phyloP scores from a whole-genome alignment of 2,888 invertebrate genomes.

The Malachius bipustulatus region DNA sequence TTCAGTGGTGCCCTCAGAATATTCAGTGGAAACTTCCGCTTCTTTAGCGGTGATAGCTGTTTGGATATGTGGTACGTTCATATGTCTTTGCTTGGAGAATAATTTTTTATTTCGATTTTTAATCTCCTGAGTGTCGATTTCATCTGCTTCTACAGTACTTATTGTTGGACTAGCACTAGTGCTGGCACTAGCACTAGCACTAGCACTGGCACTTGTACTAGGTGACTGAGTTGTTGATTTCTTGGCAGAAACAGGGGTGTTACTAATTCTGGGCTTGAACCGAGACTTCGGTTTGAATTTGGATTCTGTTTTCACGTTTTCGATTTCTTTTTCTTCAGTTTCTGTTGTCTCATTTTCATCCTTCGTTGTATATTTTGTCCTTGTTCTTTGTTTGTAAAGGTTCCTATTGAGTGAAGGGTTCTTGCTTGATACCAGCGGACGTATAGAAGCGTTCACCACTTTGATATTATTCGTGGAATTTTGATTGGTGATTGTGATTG shows the following conservation, averaged over 20 bases:
- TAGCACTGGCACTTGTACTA: constrained; percentile 10
- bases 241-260: no score
- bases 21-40: constrained; percentile 9
- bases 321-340: constrained; percentile 13
- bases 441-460: no score
- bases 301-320: constrained; percentile 8
- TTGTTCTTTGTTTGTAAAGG: constrained; percentile 4
- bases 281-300: constrained; percentile 5
- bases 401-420: constrained; percentile 16
- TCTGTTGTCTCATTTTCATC: constrained; percentile 10
- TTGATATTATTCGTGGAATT: no score
- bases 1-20: constrained; percentile 21
- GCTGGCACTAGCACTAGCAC: no score
- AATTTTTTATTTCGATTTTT: constrained; percentile 44
- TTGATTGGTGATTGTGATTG: no score
- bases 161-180: no score
- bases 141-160: constrained; percentile 24
- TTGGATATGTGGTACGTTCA: constrained; percentile 26
- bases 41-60: constrained; percentile 10
- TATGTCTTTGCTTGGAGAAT: constrained; percentile 37
- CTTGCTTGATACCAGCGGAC: no score
- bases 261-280: no score
- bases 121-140: constrained; percentile 39
- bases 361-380: constrained; percentile 8
- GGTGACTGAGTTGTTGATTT: constrained; percentile 7